Conservation (phyloP, 2,888 invertebrate genomes). For the Apocheima hispidaria region DNA sequence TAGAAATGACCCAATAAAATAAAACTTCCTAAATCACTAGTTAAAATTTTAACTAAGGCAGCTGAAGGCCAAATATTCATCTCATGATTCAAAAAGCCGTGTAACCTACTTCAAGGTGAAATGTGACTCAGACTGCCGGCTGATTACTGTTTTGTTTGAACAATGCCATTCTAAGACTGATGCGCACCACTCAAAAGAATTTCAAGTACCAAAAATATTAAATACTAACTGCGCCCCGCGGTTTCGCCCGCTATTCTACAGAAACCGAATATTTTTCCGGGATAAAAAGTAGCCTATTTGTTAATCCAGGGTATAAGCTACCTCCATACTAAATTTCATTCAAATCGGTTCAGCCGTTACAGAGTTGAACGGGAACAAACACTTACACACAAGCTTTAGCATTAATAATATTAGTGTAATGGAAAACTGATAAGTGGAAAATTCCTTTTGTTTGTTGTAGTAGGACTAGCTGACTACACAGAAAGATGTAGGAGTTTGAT, state of each 20-base stretch:
- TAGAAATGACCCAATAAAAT: neutral
- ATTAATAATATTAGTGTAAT: too few species aligned
- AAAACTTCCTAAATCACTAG: constrained; percentile 10
- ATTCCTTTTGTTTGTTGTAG: neutral
- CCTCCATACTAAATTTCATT: too few species aligned
- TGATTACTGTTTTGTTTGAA: constrained; percentile 50
- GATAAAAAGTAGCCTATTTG: too few species aligned
- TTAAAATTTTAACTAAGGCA: constrained; percentile 36
- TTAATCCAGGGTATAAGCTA: too few species aligned
- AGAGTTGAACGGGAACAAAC: too few species aligned
- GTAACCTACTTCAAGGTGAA: constrained; percentile 57
- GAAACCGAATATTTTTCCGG: too few species aligned
- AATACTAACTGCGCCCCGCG: constrained; percentile 8
- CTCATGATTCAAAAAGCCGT: constrained; percentile 59
- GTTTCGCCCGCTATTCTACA: too few species aligned
- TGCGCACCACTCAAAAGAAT: constrained; percentile 33
- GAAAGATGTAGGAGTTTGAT: too few species aligned
- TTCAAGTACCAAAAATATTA: constrained; percentile 11
- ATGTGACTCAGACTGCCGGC: constrained; percentile 57
- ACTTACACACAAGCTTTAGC: too few species aligned
- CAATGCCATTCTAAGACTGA: constrained; percentile 44
- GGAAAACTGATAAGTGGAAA: too few species aligned
- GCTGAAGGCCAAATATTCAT: constrained; percentile 58
- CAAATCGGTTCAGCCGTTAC: too few species aligned
- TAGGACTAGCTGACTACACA: too few species aligned